Conservation (phyloP, 2,888 invertebrate genomes). For the Cylloceria caligata region DNA sequence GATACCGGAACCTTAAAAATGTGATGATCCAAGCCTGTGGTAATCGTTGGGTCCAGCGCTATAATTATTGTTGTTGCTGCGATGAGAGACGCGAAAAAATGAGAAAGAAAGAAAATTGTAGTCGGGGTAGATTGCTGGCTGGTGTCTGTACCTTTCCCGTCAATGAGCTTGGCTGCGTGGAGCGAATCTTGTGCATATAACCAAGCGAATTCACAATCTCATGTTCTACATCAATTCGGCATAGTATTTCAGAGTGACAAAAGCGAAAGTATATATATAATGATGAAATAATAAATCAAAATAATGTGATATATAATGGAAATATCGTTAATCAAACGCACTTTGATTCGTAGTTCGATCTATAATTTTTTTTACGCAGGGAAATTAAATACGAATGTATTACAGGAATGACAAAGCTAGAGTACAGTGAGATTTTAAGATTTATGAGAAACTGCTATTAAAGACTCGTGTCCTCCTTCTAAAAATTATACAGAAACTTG, state of each 20-base stretch:
- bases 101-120: slow-evolving; percentile 46
- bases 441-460: neutral
- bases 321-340: neutral
- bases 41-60: slow-evolving; percentile 60
- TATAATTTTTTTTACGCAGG: too few species aligned
- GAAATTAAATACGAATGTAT: neutral
- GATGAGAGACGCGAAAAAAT: slow-evolving; percentile 40
- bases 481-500: neutral
- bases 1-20: slow-evolving; percentile 44
- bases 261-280: neutral
- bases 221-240: neutral
- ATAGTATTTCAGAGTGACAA: neutral
- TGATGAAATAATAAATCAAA: neutral
- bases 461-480: neutral
- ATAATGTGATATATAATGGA: neutral
- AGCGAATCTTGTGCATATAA: slow-evolving; percentile 38
- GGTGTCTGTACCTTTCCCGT: slow-evolving; percentile 61
- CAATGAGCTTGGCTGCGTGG: neutral
- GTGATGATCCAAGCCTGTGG: slow-evolving; percentile 37
- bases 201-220: slow-evolving; percentile 51
- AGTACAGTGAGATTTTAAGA: neutral
- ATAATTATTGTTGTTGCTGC: slow-evolving; percentile 65
- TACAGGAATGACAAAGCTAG: neutral
- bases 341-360: too few species aligned
- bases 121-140: slow-evolving; percentile 61